Base-by-base conservation (phyloP, 53 echinoderm and acorn worm genomes). In the Temnopleurus reevesii region DNA sequence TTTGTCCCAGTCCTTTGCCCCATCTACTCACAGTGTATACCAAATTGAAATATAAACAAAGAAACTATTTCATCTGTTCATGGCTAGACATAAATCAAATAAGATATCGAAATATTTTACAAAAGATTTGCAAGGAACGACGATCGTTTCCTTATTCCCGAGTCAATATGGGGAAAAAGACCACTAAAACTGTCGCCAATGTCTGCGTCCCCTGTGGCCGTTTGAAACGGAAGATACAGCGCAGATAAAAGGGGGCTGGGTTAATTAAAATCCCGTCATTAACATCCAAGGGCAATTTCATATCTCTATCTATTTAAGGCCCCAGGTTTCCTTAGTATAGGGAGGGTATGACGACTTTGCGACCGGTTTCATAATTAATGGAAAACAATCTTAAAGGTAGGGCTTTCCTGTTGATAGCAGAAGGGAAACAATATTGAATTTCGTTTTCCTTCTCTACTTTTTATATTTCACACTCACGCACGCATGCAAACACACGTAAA, bases 211-310 rank as follows among this genome's bases (percentile, higher is more conserved):
- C 71, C 71, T 8, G n/a, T 41, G 21, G 71, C 71, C 1, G 1
- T 41, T 71, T 41, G 15, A 41, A 71, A n/a, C 6, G 21, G 23
- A 41, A 71, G 9, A 71, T 19, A 8, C 8, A 71, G 71, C 71
- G 36, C 41, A 23, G 71, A 41, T 71, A 71, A n/a, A 71, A 71
- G 28, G 41, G 71, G 71, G 71, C 41, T 71, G 71, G 71, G 41
- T 71, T 71, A 71, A 71, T 71, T 71, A 71, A 71, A 71, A 71
- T 9, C 71, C 71, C 71, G 71, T 71, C 71, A 71, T 71, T 71
- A 71, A 38, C n/a, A 8, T n/a, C 41, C 71, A 71, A 71, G 71
- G 71, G 71, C 71, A 41, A 71, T 71, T 71, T 71, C 71, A 71
- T 71, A 38, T 71, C 71, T 71, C n/a, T 71, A 71, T 71, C 19